Evolutionary conservation across 30 jellyfish, hydroid and myxozoan genomes (phyloP), one percentile per base, ranked within the genome.

Genomic region (Turritopsis dohrnii): DNA sequence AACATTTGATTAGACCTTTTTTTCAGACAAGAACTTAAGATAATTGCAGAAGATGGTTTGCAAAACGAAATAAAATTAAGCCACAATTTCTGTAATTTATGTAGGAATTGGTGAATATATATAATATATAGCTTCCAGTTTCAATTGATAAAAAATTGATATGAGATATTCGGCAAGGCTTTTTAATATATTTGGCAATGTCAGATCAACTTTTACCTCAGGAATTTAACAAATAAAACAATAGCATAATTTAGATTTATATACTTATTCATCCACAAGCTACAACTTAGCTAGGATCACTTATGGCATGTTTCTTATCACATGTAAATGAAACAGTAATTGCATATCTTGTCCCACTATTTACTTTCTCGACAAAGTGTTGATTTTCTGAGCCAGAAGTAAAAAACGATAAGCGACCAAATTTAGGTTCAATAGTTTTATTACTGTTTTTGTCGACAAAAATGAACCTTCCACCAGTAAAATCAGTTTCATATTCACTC

Each of bases 331-430:
- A 94, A 7, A 94, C 97, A 21, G 99, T 94, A 24, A 94, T 76
- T 19, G 99, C 99, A 86, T 72, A 94, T 54, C 99, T 52, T 28
- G 90, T 79, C n/a, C 99, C 99, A 80, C 89, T 89, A 19, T 20
- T 66, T 24, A 94, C 97, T 65, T 82, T 90, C 85, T 94, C 99
- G 0, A 94, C 97, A 89, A 85, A 94, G 75, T 94, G 99, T 9
- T 91, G 88, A 72, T 94, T 94, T 80, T 94, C 99, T 28, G 99
- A 90, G 20, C 99, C 99, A 80, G 99, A 94, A 0, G 99, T 94
- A 76, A 94, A 94, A 65, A 94, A 94, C 19, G 99, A 94, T 18
- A 94, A 84, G 73, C 99, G 71, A 18, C 99, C 99, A 65, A 82
- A 75, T 52, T 80, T 83, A 52, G 99, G 99, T 65, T 94, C 99